These are phyloP conservation scores for Rhombomys opimus DNA, from an alignment of 2,113 vertebrate species.

Conservation along the genomic window DNA sequence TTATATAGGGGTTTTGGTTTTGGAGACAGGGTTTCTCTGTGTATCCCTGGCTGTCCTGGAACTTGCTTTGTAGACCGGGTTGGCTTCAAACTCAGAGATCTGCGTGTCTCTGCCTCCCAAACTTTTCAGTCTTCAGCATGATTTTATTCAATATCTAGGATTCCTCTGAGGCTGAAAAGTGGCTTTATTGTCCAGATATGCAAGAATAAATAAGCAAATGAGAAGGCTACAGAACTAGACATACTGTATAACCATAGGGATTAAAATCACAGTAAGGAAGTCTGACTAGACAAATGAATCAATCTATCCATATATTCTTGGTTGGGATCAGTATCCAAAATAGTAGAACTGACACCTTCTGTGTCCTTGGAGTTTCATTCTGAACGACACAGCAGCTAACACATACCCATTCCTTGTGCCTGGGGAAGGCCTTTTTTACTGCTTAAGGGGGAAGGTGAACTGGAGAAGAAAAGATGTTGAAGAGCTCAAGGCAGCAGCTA, in stretches of 20 bases:
- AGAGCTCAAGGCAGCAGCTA: neutral
- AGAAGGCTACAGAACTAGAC: neutral
- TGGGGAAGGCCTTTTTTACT: neutral
- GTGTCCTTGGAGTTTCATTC: neutral
- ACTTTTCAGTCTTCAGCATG: neutral
- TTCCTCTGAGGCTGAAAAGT: neutral
- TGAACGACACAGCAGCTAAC: neutral
- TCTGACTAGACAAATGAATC: neutral
- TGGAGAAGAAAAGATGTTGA: neutral
- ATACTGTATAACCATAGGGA: neutral
- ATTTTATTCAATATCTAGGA: constrained; percentile 37
- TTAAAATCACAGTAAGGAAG: neutral
- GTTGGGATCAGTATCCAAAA: neutral
- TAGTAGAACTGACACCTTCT: neutral
- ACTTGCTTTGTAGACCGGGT: neutral
- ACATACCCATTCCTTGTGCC: neutral
- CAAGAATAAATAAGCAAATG: constrained; percentile 23
- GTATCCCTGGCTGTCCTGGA: neutral
- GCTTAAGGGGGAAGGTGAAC: neutral
- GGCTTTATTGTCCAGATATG: neutral
- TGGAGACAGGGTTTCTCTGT: neutral
- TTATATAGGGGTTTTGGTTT: neutral
- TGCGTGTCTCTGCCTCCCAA: neutral
- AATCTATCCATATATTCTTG: neutral
- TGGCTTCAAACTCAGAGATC: neutral